Conservation (phyloP, 2,113 vertebrate species). For the Carassius auratus region DNA sequence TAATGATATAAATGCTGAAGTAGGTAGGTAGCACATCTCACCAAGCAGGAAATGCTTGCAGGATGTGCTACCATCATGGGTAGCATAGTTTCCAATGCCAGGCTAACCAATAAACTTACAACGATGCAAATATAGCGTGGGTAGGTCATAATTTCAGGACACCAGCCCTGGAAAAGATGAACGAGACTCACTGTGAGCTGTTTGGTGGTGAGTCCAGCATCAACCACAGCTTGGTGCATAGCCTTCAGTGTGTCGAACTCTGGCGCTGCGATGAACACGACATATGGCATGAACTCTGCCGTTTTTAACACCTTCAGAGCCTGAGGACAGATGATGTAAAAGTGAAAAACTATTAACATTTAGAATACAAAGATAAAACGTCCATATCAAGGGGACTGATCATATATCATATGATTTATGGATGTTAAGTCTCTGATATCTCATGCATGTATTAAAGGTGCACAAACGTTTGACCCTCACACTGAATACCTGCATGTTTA, state of each 20-base stretch:
- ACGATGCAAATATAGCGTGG: background rate
- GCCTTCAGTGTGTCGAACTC: constrained; percentile 89
- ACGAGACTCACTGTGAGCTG: constrained; percentile 86
- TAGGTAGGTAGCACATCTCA: background rate
- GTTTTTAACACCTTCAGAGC: constrained; percentile 94
- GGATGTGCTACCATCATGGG: background rate
- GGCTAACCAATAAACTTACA: background rate
- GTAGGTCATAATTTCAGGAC: background rate
- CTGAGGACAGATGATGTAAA: constrained; percentile 67
- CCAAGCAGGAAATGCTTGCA: background rate
- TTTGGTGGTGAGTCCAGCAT: constrained; percentile 93
- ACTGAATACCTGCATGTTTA: background rate
- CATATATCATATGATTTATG: background rate
- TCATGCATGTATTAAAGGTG: background rate
- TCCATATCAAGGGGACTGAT: background rate
- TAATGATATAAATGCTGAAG: background rate
- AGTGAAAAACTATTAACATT: background rate
- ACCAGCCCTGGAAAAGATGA: background rate
- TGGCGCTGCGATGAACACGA: constrained; percentile 94
- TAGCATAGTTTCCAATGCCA: background rate
- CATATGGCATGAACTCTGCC: constrained; percentile 97
- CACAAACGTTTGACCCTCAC: background rate
- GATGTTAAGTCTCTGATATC: background rate
- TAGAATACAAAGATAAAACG: background rate
- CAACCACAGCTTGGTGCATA: constrained; percentile 96